phyloP scores from a whole-genome alignment of 2,113 vertebrate genomes.

The Tragulus kanchil region DNA sequence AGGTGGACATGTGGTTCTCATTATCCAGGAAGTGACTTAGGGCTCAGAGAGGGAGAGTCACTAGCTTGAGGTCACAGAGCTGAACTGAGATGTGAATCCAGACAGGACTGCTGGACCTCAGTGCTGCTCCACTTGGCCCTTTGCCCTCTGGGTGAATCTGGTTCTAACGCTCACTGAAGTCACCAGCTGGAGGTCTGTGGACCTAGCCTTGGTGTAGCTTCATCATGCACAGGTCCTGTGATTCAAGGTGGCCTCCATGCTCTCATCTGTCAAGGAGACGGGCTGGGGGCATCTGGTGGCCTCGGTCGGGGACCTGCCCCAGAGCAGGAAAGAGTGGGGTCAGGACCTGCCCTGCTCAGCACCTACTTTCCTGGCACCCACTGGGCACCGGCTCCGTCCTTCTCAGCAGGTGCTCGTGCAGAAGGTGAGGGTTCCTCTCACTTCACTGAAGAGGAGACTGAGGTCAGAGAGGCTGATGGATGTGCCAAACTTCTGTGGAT shows the following conservation, averaged over 20 bases:
- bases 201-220: neutral
- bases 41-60: neutral
- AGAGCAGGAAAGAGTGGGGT: neutral
- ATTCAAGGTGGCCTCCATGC: neutral
- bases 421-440: neutral
- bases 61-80: neutral
- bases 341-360: neutral
- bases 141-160: neutral
- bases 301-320: constrained; percentile 93
- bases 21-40: too few relatives aligned
- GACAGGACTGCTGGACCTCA: neutral
- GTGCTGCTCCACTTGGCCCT: neutral
- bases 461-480: neutral
- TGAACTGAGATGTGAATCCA: accelerated
- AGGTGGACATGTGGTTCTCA: accelerated
- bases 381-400: neutral
- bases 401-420: neutral
- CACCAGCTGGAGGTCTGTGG: too few relatives aligned
- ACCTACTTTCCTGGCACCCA: neutral
- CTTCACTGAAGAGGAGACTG: neutral
- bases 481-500: neutral
- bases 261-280: neutral
- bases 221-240: accelerated
- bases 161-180: neutral
- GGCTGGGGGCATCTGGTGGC: too few relatives aligned